Evolutionary conservation across 2,797 vertebrate genomes (phyloP).

Genomic region (Arctocebus calabarensis): DNA sequence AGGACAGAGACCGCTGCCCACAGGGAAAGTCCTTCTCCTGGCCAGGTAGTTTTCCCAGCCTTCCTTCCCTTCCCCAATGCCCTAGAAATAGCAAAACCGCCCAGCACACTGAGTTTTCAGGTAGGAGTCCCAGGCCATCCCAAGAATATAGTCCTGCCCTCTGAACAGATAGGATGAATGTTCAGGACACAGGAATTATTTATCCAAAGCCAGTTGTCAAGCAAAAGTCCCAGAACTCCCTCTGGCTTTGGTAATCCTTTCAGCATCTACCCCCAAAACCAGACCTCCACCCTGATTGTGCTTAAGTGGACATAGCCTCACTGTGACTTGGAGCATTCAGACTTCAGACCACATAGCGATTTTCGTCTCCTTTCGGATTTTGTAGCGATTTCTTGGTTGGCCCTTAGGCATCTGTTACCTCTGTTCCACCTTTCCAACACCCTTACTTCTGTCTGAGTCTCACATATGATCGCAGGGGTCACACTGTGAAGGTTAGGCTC

Average conservation of each 20-base stretch:
- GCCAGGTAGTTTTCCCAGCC: background rate
- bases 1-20: background rate
- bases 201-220: background rate
- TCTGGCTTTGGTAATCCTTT: conserved; percentile 45
- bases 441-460: background rate
- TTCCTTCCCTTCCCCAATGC: background rate
- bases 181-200: background rate
- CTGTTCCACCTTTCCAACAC: background rate
- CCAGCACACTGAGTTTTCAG: background rate
- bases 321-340: background rate
- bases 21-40: background rate
- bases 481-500: background rate
- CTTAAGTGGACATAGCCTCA: background rate
- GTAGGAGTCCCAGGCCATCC: background rate
- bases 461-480: background rate
- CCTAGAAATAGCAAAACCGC: background rate
- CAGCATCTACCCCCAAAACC: background rate
- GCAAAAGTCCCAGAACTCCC: conserved; percentile 10
- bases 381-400: background rate
- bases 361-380: background rate
- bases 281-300: background rate
- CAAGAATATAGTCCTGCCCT: conserved; percentile 38
- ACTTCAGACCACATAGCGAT: background rate
- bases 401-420: background rate
- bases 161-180: conserved; percentile 5